A percentile compares a stretch with the other conserved stretches of the same genome.
Conservation (phyloP, 2,797 vertebrate species). For the Muscicapa comitata region DNA sequence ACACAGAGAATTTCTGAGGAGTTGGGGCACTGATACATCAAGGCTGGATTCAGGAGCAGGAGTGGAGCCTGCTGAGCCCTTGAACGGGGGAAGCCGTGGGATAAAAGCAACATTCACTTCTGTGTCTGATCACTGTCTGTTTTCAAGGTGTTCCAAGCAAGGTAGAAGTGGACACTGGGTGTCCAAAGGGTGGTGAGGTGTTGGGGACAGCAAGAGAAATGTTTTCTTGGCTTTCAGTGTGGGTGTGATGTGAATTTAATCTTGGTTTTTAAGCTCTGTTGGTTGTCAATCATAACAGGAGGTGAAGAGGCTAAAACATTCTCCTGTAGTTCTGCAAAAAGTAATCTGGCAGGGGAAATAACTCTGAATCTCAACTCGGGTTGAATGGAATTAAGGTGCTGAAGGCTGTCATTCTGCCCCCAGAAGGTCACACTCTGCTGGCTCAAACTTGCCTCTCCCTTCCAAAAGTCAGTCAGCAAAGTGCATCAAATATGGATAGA, state of each 20-base stretch:
- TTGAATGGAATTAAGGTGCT: background rate
- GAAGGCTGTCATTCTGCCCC: background rate
- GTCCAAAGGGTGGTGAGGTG: background rate
- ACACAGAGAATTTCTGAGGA: background rate
- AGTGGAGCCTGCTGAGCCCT: background rate
- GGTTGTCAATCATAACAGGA: background rate
- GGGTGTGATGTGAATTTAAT: background rate
- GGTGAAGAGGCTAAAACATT: conserved; percentile 35
- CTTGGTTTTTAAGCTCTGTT: background rate
- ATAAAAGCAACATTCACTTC: background rate
- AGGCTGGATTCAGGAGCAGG: background rate
- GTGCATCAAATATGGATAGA: conserved; percentile 33
- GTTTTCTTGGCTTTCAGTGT: background rate
- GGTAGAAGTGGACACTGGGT: background rate
- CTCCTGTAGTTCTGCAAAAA: background rate
- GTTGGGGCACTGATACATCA: background rate
- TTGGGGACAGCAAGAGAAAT: background rate
- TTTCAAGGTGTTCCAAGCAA: background rate
- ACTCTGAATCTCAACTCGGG: background rate
- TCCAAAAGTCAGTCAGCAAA: background rate
- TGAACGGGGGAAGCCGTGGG: background rate
- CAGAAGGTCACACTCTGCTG: background rate
- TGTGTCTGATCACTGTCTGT: background rate
- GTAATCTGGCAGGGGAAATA: conserved; percentile 29
- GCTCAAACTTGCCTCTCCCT: background rate